Base-by-base conservation (phyloP, 2,113 vertebrate genomes). In the Pteronura brasiliensis region DNA sequence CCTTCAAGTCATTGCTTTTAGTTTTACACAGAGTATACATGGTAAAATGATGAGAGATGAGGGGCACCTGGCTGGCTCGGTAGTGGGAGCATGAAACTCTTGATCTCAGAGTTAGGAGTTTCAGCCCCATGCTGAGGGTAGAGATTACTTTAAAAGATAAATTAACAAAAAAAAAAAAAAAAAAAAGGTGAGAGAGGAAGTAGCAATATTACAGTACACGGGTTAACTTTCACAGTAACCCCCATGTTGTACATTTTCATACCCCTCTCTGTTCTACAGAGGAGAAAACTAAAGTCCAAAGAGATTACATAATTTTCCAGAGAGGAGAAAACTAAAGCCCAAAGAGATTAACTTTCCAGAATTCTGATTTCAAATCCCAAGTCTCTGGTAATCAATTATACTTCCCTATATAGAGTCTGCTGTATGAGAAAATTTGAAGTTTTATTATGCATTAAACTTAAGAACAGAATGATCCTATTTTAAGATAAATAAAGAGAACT, bases 311-410 rank as follows among this genome's bases (percentile, higher is more conserved):
- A 52, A 86, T 36, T 86, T 93, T 31, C 20, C 23, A 84, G 76
- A 47, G 8, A 79, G 36, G 36, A 77, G n/a, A 83, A 90, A 52
- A 52, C 49, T 52, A 52, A 52, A 52, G 77, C 36, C 20, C 34
- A 65, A 44, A 77, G 36, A 92, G 27, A 72, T 42, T 69, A 69
- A 86, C n/a, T 86, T 93, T 31, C 15, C 23, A 84, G 76, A 90
- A 83, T 47, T 79, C 47, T 90, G 44, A 90, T 90, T 94, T 94
- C 61, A 95, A 95, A 93, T 57, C 18, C 4, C 79, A 63, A 71
- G 25, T 67, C 59, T 80, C n/a, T 80, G 79, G 31, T 80, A 89
- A 71, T 74, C 42, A 27, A n/a, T 88, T 95, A n/a, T 72, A 55
- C 44, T 94, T 88, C 13, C 15, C 42, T 88, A 6, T 4, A 49